A percentile compares a stretch with the other conserved stretches of the same genome.
These are phyloP conservation scores for Pocota personata DNA, from an alignment of 2,888 invertebrate genomes.

Conservation along the genomic window DNA sequence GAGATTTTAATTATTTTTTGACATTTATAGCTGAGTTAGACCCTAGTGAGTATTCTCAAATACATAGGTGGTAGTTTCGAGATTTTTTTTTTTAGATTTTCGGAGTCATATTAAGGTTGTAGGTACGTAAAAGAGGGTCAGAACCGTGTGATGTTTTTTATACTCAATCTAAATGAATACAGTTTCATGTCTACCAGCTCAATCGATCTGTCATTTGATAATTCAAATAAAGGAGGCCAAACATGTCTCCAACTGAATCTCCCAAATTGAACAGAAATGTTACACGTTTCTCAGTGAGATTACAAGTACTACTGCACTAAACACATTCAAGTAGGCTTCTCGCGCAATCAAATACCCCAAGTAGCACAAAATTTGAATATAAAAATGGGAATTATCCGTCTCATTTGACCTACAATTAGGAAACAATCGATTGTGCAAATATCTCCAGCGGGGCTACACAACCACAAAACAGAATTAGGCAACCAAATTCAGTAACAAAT, in stretches of 20 bases:
- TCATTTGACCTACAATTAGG: slow-evolving; percentile 34
- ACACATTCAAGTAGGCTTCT: background rate
- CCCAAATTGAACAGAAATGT: slow-evolving; percentile 1
- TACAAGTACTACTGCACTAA: background rate
- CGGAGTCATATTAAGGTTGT: too few relatives aligned
- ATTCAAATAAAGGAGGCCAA: background rate
- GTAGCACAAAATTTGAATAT: slow-evolving; percentile 44
- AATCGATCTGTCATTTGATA: background rate
- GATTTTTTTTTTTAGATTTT: too few relatives aligned
- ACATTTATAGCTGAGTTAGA: background rate
- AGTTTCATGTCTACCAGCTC: background rate
- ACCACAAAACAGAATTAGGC: background rate
- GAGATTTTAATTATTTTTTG: slow-evolving; percentile 26
- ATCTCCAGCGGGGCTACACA: slow-evolving; percentile 6
- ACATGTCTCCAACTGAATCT: slow-evolving; percentile 1
- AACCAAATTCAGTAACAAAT: slow-evolving; percentile 25
- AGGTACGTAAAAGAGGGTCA: too few relatives aligned
- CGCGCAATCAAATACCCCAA: background rate
- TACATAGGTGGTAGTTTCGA: too few relatives aligned
- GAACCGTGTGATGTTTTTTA: too few relatives aligned
- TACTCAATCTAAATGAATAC: too few relatives aligned
- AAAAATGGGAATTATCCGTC: slow-evolving; percentile 39
- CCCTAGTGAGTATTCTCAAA: too few relatives aligned
- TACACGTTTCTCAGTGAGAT: slow-evolving; percentile 32
- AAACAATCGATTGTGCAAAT: slow-evolving; percentile 48